Percentiles rank a stretch among this genome's conserved stretches.
phyloP scores from a whole-genome alignment of 2,888 invertebrate genomes.

The Drosophila cracens region DNA sequence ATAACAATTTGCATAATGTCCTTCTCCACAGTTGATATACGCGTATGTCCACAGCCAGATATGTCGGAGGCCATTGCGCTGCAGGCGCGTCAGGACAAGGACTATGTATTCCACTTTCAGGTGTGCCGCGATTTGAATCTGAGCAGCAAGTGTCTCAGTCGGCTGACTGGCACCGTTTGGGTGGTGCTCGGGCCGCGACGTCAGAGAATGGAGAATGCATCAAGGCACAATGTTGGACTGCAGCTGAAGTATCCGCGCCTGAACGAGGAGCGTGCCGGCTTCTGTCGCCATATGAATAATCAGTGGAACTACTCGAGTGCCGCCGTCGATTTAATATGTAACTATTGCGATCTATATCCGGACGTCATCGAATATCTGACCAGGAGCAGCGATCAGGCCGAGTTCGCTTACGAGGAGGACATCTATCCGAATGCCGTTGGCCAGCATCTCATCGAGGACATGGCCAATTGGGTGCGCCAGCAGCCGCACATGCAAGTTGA shows the following conservation, averaged over 20 bases:
- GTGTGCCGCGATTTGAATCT: constrained; percentile 86
- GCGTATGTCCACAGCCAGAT: constrained; percentile 81
- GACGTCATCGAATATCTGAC: constrained; percentile 87
- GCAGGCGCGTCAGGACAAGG: constrained; percentile 67
- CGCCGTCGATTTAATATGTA: constrained; percentile 89
- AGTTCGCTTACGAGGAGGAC: constrained; percentile 89
- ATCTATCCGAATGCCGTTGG: constrained; percentile 87
- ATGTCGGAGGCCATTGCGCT: constrained; percentile 64
- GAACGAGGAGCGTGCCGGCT: constrained; percentile 92
- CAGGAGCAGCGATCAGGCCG: constrained; percentile 86
- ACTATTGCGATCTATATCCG: constrained; percentile 90
- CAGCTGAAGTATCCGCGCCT: constrained; percentile 95
- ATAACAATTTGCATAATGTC: neutral
- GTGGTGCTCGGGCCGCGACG: constrained; percentile 87
- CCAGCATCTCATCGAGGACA: constrained; percentile 85
- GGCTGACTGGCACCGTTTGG: constrained; percentile 94
- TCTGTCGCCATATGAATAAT: constrained; percentile 89
- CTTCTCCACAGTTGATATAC: constrained; percentile 74
- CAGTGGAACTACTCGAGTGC: constrained; percentile 93
- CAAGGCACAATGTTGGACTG: constrained; percentile 92
- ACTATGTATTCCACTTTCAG: constrained; percentile 75
- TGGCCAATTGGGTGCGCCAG: constrained; percentile 89
- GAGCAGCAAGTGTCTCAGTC: constrained; percentile 90
- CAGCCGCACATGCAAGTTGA: constrained; percentile 88
- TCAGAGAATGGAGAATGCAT: constrained; percentile 83